Base-by-base conservation (phyloP, 2,888 invertebrate species). In the Orchesella flavescens region DNA sequence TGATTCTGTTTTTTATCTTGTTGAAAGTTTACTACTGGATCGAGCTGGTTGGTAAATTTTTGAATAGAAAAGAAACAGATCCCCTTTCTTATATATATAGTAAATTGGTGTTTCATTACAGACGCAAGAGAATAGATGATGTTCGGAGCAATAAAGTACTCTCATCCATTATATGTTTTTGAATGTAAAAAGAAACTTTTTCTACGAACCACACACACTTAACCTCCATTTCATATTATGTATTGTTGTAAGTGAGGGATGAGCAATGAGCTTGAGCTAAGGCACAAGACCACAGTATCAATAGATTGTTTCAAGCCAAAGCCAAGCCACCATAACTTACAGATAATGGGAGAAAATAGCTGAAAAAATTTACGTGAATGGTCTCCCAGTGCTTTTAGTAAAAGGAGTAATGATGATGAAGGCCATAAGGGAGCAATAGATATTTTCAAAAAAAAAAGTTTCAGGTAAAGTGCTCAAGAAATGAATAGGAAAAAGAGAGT, bases 311-410 rank as follows among this genome's bases (percentile, higher is more conserved):
- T 61, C 63, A 63, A 74, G 34, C 34, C 34, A 21, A 46, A 46
- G 44, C 44, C 63, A 63, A 74, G 34, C 34, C 34, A 21, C 43
- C 74, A 61, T 74, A 74, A 74, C 59, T 74, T 74, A 74, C 61
- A 63, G 74, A 74, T 74, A 74, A 74, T 74, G 74, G 74, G n/a
- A 43, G 49, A 44, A 74, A 74, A 74, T 74, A 24, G 43, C 13
- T 17, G 61, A 34, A 34, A 65, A n/a, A 34, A 65, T 15, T 65
- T 65, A 12, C 65, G 73, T 46, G 43, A n/a, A 34, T 63, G 43
- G 46, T 63, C 61, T 74, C 49, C 49, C 59, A 24, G 24, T 44
- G 23, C 46, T 15, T 49, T 23, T 63, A 73, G 19, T 34, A 17
- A 10, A 19, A 21, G 12, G 34, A 71, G 63, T 59, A 21, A 74